phyloP scores from a whole-genome alignment of 2,888 invertebrate species.

The Drymonia ruficornis region DNA sequence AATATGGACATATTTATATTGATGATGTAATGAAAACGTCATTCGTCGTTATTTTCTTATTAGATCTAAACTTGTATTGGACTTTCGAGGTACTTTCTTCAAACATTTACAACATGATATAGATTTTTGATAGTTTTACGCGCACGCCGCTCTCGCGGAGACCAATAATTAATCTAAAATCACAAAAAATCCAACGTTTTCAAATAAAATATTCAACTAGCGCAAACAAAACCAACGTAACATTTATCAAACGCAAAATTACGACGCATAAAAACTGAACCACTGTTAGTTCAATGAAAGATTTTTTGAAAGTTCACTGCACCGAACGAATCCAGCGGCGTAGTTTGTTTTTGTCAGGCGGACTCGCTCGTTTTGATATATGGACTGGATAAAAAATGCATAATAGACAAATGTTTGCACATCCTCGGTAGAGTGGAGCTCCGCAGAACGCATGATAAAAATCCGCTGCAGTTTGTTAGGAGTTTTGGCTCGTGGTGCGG shows the following conservation, averaged over 20 bases:
- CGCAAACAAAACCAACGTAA: constrained; percentile 25
- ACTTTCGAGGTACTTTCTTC: no score
- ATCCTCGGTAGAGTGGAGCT: constrained; percentile 47
- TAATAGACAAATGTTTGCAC: constrained; percentile 64
- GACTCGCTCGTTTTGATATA: constrained; percentile 62
- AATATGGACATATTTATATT: background rate
- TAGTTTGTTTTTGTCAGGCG: constrained; percentile 60
- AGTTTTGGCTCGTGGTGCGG: constrained; percentile 52
- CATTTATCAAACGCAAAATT: constrained; percentile 34
- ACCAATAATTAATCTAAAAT: no score
- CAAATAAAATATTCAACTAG: constrained; percentile 12
- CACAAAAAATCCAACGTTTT: background rate
- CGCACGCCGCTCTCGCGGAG: no score
- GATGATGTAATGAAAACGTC: no score
- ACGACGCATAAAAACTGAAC: constrained; percentile 37
- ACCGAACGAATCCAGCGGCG: constrained; percentile 55
- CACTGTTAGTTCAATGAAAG: constrained; percentile 39
- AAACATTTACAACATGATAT: no score
- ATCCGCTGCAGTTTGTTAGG: constrained; percentile 57
- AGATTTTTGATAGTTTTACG: no score
- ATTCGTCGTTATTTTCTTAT: no score
- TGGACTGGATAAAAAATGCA: constrained; percentile 60
- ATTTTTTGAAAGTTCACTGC: constrained; percentile 59
- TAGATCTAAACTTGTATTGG: no score
- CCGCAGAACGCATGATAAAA: constrained; percentile 56